These are phyloP conservation scores for Heliothis subflexa DNA, from an alignment of 1,140 invertebrate genomes.

Conservation along the genomic window DNA sequence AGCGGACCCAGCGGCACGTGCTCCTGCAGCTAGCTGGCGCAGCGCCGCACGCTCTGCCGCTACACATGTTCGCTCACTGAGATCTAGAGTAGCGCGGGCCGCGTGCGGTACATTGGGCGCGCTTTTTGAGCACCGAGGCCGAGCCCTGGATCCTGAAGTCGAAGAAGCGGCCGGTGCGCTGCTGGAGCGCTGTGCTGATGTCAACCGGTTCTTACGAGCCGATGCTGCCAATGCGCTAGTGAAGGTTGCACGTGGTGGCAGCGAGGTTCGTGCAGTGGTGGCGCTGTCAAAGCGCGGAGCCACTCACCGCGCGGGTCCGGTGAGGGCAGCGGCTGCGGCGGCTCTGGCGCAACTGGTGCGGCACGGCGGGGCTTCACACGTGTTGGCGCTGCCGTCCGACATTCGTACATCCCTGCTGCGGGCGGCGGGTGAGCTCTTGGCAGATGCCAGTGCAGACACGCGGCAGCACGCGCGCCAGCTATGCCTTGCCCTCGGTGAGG, in stretches of 20 bases:
- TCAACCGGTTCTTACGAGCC: conserved; percentile 95
- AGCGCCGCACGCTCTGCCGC: conserved; percentile 90
- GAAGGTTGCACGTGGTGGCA: conserved; percentile 91
- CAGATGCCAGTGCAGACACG: conserved; percentile 95
- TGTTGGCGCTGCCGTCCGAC: conserved; percentile 92
- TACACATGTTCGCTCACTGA: conserved; percentile 93
- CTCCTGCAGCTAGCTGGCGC: conserved; percentile 87
- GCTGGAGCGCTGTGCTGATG: conserved; percentile 95
- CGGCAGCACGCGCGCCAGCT: conserved; percentile 91
- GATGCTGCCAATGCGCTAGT: conserved; percentile 95
- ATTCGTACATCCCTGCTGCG: conserved; percentile 93
- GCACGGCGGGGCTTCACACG: conserved; percentile 90
- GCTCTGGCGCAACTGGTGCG: conserved; percentile 91
- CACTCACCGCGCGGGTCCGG: conserved; percentile 94
- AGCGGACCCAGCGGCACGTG: conserved; percentile 90
- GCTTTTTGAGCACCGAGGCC: conserved; percentile 90
- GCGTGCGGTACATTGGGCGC: conserved; percentile 93
- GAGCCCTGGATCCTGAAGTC: conserved; percentile 93
- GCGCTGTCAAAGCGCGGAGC: conserved; percentile 86
- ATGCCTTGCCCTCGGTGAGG: conserved; percentile 87
- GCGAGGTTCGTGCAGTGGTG: conserved; percentile 76
- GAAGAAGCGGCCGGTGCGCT: conserved; percentile 94
- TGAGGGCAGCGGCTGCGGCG: conserved; percentile 92
- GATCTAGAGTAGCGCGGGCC: conserved; percentile 95
- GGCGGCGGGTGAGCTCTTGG: conserved; percentile 92